Base-by-base conservation (phyloP, 2,888 invertebrate genomes). In the Schrankia costaestrigalis region DNA sequence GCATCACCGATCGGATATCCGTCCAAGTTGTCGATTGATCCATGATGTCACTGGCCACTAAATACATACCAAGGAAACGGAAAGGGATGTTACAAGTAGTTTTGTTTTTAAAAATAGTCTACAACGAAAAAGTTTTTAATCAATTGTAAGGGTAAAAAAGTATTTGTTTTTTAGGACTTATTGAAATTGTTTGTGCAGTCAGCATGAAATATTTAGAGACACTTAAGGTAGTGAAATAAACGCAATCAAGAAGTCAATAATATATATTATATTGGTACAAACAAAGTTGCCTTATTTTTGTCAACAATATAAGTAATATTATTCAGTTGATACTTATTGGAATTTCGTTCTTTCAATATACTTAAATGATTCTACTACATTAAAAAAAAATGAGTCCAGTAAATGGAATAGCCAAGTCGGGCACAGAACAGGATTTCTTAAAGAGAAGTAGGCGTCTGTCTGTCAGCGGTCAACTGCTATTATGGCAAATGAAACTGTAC, bases 51-150 rank as follows among this genome's bases (percentile, higher is more conserved):
- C 60, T n/a, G n/a, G n/a, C 54, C 63, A 46, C 29, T 15, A 46
- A 51, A 32, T 24, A 41, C 31, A 45, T 46, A 46, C 43, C 37
- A 37, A 58, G 65, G 63, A 71, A 71, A 60, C 74, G 77, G 77
- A 78, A 76, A 68, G 53, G 71, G 71, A 76, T 69, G 73, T 69
- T 70, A 56, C 58, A 62, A 51, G n/a, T 50, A 53, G 44, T 56
- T 65, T 64, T 68, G 49, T 42, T 72, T 73, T 72, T 66, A 48
- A 61, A 60, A 53, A 58, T 45, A 63, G 53, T 36, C 44, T 33
- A 36, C 41, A 50, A 59, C 54, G 50, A 53, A 54, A 49, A 57
- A 60, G 52, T 55, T 46, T 53, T 24, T 12, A 28, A 21, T 55
- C 55, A 49, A 59, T 55, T 34, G 53, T 58, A 54, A 62, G 60